Conservation (phyloP, 2,797 vertebrate genomes). For the Pangasius djambal region DNA sequence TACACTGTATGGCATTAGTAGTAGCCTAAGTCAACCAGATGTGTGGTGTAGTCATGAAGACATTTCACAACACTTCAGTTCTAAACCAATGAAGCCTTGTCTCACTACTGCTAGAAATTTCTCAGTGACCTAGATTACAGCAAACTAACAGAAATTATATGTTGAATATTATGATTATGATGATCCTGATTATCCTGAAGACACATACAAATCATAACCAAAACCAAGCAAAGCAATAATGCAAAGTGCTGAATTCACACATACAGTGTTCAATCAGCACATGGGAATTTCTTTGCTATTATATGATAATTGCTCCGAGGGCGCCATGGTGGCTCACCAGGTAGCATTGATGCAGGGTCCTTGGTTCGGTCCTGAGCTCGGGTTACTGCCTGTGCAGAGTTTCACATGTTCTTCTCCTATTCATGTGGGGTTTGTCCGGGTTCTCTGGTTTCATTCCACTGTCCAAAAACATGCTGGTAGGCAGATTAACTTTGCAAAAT, state of each 20-base stretch:
- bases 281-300: background rate
- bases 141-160: too few relatives aligned
- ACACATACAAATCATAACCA: background rate
- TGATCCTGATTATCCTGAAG: background rate
- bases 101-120: background rate
- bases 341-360: background rate
- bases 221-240: background rate
- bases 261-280: background rate
- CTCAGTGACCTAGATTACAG: too few relatives aligned
- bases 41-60: slow-evolving; percentile 3
- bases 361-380: background rate
- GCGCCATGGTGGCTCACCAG: background rate
- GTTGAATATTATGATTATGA: background rate
- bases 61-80: background rate
- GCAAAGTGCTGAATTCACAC: background rate
- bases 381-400: background rate
- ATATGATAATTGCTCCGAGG: background rate
- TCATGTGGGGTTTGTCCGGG: background rate
- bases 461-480: background rate
- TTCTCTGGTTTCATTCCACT: background rate
- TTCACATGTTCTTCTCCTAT: background rate
- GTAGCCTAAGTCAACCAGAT: background rate
- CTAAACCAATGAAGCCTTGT: too few relatives aligned
- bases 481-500: background rate
- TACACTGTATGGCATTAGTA: background rate